phyloP scores from a whole-genome alignment of 2,888 invertebrate species.

The Vesta saturnalis region DNA sequence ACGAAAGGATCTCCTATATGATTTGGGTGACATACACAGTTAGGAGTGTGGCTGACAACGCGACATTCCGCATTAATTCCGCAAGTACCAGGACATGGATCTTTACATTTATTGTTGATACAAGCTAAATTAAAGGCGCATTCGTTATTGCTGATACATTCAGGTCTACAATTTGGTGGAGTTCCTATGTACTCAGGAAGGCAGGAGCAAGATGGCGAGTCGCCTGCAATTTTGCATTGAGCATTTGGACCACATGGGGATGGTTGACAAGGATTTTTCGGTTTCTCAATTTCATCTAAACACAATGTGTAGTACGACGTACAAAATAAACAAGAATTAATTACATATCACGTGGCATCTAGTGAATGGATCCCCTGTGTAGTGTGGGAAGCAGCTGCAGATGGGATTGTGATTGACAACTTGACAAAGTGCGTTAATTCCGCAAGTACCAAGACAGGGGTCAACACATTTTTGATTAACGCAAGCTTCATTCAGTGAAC shows the following conservation, averaged over 20 bases:
- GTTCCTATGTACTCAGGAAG: constrained; percentile 69
- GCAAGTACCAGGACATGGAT: constrained; percentile 80
- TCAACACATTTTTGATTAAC: constrained; percentile 66
- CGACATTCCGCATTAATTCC: constrained; percentile 78
- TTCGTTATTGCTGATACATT: constrained; percentile 78
- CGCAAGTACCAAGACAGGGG: constrained; percentile 66
- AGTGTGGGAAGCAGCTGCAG: constrained; percentile 68
- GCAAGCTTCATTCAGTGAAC: constrained; percentile 63
- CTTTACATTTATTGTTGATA: constrained; percentile 77
- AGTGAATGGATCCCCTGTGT: constrained; percentile 78
- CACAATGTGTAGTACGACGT: neutral
- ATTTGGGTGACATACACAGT: constrained; percentile 70
- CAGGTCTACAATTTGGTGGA: constrained; percentile 77
- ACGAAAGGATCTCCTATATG: constrained; percentile 73
- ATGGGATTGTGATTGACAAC: constrained; percentile 77
- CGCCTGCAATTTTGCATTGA: constrained; percentile 65
- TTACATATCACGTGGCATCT: constrained; percentile 68
- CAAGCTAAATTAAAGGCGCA: constrained; percentile 77
- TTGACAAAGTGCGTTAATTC: constrained; percentile 71
- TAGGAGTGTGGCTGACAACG: constrained; percentile 78
- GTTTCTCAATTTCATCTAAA: constrained; percentile 46
- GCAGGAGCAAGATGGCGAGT: constrained; percentile 72
- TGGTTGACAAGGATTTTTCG: constrained; percentile 71
- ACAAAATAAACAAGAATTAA: constrained; percentile 27
- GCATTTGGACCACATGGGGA: constrained; percentile 78